Conservation (phyloP, 2,888 invertebrate species). For the Spilosoma lubricipeda region DNA sequence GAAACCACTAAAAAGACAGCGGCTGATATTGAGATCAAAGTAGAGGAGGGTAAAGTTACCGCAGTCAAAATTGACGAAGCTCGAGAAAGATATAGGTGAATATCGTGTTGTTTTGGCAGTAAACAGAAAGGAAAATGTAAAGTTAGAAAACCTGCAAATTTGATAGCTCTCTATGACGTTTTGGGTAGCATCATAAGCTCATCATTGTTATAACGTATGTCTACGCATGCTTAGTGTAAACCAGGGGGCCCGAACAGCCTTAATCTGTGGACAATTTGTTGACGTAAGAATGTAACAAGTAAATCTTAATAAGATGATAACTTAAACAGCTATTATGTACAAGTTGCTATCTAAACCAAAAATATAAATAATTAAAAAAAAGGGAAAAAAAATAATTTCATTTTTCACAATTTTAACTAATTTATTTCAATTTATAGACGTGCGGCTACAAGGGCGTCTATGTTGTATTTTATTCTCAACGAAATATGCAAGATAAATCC, state of each 20-base stretch:
- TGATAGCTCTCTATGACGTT: background rate
- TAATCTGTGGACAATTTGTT: background rate
- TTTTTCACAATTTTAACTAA: background rate
- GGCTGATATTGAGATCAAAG: slow-evolving; percentile 95
- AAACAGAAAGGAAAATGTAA: background rate
- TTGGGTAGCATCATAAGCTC: background rate
- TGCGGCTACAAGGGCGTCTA: slow-evolving; percentile 94
- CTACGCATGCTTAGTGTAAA: background rate
- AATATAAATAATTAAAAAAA: background rate
- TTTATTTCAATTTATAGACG: slow-evolving; percentile 77
- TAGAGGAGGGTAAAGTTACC: slow-evolving; percentile 94
- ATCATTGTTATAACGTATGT: background rate
- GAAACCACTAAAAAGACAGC: slow-evolving; percentile 97
- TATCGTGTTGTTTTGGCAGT: background rate
- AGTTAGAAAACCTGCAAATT: background rate
- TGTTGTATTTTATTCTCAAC: slow-evolving; percentile 97
- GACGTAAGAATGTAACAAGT: background rate
- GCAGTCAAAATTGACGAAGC: slow-evolving; percentile 96
- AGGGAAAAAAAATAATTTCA: too few relatives aligned
- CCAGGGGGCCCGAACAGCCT: background rate
- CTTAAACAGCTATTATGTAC: background rate
- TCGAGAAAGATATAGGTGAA: slow-evolving; percentile 92
- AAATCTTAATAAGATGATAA: background rate
- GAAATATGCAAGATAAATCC: slow-evolving; percentile 97
- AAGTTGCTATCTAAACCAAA: background rate